Evolutionary conservation across 2,113 vertebrate genomes (phyloP), one percentile per base, ranked within the genome.

Genomic region (Phoenicopterus ruber): DNA sequence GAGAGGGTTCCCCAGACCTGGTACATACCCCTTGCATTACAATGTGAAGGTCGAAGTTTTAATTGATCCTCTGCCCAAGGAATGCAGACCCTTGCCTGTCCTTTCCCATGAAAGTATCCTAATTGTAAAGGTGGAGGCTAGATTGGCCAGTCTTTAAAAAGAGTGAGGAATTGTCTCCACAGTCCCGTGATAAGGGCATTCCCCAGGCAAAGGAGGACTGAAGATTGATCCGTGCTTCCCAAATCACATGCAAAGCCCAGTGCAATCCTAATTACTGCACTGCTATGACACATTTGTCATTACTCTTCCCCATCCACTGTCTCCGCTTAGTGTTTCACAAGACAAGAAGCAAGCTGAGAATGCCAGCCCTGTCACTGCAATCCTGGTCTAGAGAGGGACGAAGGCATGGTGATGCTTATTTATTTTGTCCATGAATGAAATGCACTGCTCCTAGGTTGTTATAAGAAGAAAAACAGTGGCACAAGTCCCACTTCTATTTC

Each of bases 251-350:
- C 58, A 88, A 88, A 93, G 46, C 71, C 34, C 71, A 80, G 58
- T 72, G 79, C 67, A 66, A 40, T 88, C 54, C 91, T 93, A 96
- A 95, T 97, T 95, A 81, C 88, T 70, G 76, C 55, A 49, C 72
- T 73, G 63, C 86, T 92, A 78, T 91, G 94, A 92, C 82, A 88
- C 76, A 73, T 94, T 88, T 83, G 77, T 94, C 91, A 62, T 66
- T 87, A 29, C 42, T 49, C 19, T 88, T 77, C 44, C 70, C 32
- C 5, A 21, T 49, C 28, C 71, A 34, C 74, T 14, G 7, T 77
- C 76, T 92, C 76, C 1, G 16, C 40, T 65, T 17, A 70, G 63
- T 42, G 72, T 92, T 95, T 92, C 86, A 90, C 76, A 70, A 93
- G 93, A 84, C 89, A 93, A 71, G 69, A 38, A 89, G 77, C 55